phyloP scores from a whole-genome alignment of 1,140 invertebrate species.

The Monochamus saltuarius region DNA sequence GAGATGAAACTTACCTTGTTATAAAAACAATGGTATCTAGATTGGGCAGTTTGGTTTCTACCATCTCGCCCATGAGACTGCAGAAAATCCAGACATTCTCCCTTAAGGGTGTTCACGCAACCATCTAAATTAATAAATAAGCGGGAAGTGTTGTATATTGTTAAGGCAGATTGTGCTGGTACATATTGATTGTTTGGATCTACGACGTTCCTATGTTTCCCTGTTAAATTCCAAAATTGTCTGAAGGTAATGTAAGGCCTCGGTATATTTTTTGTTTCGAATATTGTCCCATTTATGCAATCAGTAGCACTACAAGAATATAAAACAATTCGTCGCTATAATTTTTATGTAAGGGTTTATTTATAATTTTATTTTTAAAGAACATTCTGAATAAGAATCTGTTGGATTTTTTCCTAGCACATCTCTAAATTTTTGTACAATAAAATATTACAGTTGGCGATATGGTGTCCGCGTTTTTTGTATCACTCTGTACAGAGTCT shows the following conservation, averaged over 20 bases:
- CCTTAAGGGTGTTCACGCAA: conserved; percentile 82
- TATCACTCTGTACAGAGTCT: too few species aligned
- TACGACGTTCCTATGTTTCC: conserved; percentile 53
- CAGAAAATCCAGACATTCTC: conserved; percentile 84
- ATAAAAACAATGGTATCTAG: conserved; percentile 82
- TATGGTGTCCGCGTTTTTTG: too few species aligned
- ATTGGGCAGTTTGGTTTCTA: conserved; percentile 80
- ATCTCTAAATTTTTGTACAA: too few species aligned
- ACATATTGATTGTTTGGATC: conserved; percentile 62
- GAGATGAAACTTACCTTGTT: conserved; percentile 44
- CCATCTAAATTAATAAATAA: conserved; percentile 85
- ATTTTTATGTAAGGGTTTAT: too few species aligned
- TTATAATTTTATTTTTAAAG: not conserved
- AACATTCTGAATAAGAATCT: too few species aligned
- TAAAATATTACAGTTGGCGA: too few species aligned
- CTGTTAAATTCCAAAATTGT: conserved; percentile 60
- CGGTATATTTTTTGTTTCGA: conserved; percentile 66
- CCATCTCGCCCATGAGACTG: conserved; percentile 81
- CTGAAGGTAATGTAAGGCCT: conserved; percentile 82
- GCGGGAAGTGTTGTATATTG: conserved; percentile 80
- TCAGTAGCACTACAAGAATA: conserved; percentile 55
- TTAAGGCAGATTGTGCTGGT: conserved; percentile 73
- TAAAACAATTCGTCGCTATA: too few species aligned
- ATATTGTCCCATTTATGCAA: conserved; percentile 83
- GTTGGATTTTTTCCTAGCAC: too few species aligned